A percentile compares a stretch with the other conserved stretches of the same genome.
phyloP scores from a whole-genome alignment of 30 jellyfish, hydroid and myxozoan genomes.

The Aurelia coerulea region DNA sequence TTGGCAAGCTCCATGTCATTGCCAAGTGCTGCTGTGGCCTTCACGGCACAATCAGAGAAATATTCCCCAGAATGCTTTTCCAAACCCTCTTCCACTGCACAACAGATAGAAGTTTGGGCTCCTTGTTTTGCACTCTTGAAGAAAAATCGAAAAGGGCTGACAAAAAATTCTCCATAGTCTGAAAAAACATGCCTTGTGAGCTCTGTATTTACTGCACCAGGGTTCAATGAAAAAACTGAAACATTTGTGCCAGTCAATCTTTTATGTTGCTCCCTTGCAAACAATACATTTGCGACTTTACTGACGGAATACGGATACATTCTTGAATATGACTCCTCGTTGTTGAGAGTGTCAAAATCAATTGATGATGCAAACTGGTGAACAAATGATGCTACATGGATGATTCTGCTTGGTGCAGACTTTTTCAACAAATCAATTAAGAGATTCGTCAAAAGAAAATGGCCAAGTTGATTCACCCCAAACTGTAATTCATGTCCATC shows the following conservation, averaged over 20 bases:
- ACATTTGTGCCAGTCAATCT: slow-evolving; percentile 27
- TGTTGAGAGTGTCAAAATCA: slow-evolving; percentile 31
- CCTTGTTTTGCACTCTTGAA: slow-evolving; percentile 56
- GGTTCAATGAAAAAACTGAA: slow-evolving; percentile 63
- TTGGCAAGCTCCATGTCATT: slow-evolving; percentile 63
- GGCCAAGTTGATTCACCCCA: slow-evolving; percentile 93
- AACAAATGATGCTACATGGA: slow-evolving; percentile 72
- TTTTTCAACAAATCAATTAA: slow-evolving; percentile 58
- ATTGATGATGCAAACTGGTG: slow-evolving; percentile 33
- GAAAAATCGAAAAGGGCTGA: slow-evolving; percentile 9
- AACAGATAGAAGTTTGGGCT: slow-evolving; percentile 63
- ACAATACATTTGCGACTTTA: slow-evolving; percentile 63
- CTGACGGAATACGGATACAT: slow-evolving; percentile 35
- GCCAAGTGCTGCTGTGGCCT: slow-evolving; percentile 41
- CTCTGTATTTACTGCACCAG: slow-evolving; percentile 62
- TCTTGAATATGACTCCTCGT: slow-evolving; percentile 11
- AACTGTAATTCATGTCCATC: slow-evolving; percentile 91
- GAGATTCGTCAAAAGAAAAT: slow-evolving; percentile 80
- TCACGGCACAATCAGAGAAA: slow-evolving; percentile 61
- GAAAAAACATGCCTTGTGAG: slow-evolving; percentile 16
- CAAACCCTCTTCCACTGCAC: slow-evolving; percentile 72
- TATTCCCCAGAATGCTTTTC: slow-evolving; percentile 63
- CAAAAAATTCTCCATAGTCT: neutral
- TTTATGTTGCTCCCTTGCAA: slow-evolving; percentile 48
- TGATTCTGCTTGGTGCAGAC: slow-evolving; percentile 81